Percentiles rank a stretch among this genome's conserved stretches.
These are phyloP conservation scores for Hippocampus barbouri DNA, from an alignment of 2,113 vertebrate species.

Conservation along the genomic window DNA sequence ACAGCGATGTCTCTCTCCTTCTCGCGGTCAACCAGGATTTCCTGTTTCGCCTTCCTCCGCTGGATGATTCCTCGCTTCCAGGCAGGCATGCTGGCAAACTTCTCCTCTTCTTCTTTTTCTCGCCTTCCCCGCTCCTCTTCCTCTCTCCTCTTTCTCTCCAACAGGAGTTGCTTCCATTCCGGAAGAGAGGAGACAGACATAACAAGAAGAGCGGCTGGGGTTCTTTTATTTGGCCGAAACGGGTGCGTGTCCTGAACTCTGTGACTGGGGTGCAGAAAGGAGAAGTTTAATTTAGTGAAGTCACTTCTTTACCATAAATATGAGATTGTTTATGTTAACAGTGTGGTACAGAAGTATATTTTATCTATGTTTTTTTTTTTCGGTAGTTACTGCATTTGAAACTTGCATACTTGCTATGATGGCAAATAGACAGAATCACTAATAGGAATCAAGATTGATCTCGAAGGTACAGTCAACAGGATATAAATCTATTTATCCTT, in stretches of 20 bases:
- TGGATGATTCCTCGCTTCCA: slow-evolving; percentile 87
- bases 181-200: slow-evolving; percentile 78
- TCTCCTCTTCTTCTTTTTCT: slow-evolving; percentile 77
- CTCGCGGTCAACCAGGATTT: slow-evolving; percentile 57
- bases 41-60: slow-evolving; percentile 76
- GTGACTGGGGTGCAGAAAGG: slow-evolving; percentile 26
- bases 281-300: neutral
- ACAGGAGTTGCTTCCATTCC: slow-evolving; percentile 83
- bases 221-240: neutral
- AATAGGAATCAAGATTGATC: no score
- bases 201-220: slow-evolving; percentile 23
- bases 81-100: slow-evolving; percentile 81
- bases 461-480: no score
- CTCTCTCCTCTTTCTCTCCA: slow-evolving; percentile 80
- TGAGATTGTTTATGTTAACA: neutral
- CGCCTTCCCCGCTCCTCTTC: slow-evolving; percentile 76
- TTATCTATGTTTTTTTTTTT: no score
- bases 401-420: no score
- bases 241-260: slow-evolving; percentile 1
- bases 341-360: neutral
- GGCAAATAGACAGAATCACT: no score
- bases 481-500: no score
- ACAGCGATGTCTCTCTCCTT: slow-evolving; percentile 40
- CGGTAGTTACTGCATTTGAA: no score
- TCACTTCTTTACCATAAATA: neutral